Percentiles rank a stretch among this genome's conserved stretches.
Evolutionary conservation across 2,797 vertebrate genomes (phyloP).

Genomic region (Mormyrus proboscirostris): DNA sequence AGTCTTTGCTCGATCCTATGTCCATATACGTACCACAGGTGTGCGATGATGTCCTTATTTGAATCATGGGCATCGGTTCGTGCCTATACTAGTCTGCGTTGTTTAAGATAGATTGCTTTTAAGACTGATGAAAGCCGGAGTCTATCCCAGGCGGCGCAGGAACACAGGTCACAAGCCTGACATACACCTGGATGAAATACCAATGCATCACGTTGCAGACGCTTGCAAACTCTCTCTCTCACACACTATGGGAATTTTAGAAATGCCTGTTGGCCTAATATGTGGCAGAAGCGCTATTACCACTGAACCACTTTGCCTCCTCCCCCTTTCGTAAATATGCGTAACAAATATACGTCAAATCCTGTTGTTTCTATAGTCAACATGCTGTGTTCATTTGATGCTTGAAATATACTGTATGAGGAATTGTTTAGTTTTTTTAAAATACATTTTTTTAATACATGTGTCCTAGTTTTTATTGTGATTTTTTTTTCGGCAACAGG

Average conservation of each 20-base stretch:
- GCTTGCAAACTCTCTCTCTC: not conserved
- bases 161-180: not conserved
- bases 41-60: not conserved
- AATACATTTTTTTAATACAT: not conserved
- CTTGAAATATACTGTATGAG: not conserved
- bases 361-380: not conserved
- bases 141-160: not conserved
- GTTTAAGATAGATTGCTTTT: not conserved
- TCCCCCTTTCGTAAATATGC: not conserved
- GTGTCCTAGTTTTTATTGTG: not conserved
- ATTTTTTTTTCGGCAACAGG: not conserved
- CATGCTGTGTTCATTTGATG: not conserved
- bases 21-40: not conserved
- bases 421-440: not conserved
- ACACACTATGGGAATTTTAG: not conserved
- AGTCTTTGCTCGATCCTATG: not conserved
- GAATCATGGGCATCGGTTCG: not conserved
- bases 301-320: not conserved
- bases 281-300: not conserved
- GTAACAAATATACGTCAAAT: not conserved
- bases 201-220: not conserved
- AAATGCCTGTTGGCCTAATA: not conserved
- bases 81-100: not conserved
- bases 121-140: not conserved
- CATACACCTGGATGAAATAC: not conserved